Evolutionary conservation across 2,888 invertebrate species (phyloP), one percentile per base, ranked within the genome.

Genomic region (Atrina japonica): DNA sequence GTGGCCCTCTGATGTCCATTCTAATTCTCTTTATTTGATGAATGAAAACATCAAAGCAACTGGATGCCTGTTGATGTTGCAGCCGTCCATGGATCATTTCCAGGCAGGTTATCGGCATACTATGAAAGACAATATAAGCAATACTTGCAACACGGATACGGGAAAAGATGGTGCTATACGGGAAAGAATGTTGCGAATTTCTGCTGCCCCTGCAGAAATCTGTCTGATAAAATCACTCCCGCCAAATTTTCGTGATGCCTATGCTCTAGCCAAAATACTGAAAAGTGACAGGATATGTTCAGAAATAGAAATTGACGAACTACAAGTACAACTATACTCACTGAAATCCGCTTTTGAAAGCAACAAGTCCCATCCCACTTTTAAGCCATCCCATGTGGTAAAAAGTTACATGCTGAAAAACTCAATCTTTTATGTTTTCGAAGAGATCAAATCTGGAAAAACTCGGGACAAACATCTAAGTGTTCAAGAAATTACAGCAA

Each of bases 331-430:
- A 1, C 35, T 29, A 11, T 43, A 16, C 16, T 43, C 25, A 0
- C 43, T 25, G 11, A 30, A 25, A 23, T 25, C 5, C 9, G 25
- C 27, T 5, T 67, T 60, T 30, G 25, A 50, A n/a, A 14, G 5
- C 18, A 23, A 53, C n/a, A 59, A 45, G 21, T 29, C 45, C 1
- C 30, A 3, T 0, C 53, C 52, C 0, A 25, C 25, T 7, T n/a
- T n/a, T n/a, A 60, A 55, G 11, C 61, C 67, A 43, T 30, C 25
- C 0, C 35, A 53, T 16, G n/a, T 45, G 0, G 61, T 68, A 11
- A 61, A 60, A 53, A 68, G 67, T 18, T 68, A 68, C n/a, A 68
- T 68, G 67, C 45, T 68, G 18, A 68, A 68, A 47, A 68, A 68
- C 23, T 68, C 60, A 18, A 25, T 47, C 14, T 68, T 68, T 52